Base-by-base conservation (phyloP, 2,113 vertebrate genomes). In the Eulacestoma nigropectus region DNA sequence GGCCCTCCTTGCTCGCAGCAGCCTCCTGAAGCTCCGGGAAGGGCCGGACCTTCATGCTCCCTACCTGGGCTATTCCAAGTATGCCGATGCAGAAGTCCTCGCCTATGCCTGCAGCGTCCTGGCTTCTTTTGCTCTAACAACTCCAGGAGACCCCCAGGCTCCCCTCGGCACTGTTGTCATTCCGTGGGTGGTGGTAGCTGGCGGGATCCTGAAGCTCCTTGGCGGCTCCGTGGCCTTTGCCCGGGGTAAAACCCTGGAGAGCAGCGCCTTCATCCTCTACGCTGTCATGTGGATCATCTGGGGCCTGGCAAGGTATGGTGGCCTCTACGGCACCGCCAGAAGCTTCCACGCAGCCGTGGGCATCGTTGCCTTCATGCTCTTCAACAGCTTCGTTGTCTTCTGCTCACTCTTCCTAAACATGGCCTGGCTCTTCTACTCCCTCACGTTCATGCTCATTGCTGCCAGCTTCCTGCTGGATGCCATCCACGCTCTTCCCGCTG, bases 171-270 rank as follows among this genome's bases (percentile, higher is more conserved):
- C 98, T 3, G 90, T 98, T 53, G 94, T 98, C 49, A 95, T 99
- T 33, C 99, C 99, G 2, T 99, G 98, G 98, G 97, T 98, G 30
- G 98, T 99, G 68, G 97, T 98, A n/a, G 98, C 98, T 7, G 99
- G 98, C 7, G 99, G 98, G 21, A 52, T 97, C 15, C 97, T 99
- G 16, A 98, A 98, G 96, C 83, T 99, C 27, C 89, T 99, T 2
- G 93, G 97, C 0, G 98, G 98, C 32, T 98, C 97, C 0, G 98
- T 99, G 73, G 98, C 98, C 17, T 99, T 99, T 84, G 97, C 99
- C 52, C 96, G 98, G 27, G 99, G 99, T 59, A 99, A 99, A 97
- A 99, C 98, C 29, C 96, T 99, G 59, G 99, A 99, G 96, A 99
- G 99, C 95, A 98, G 98, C 2, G 98, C 98, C 44, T 99, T 99